A percentile compares a stretch with the other conserved stretches of the same genome.
Evolutionary conservation across 2,888 invertebrate species (phyloP).

Genomic region (Eristalinus aeneus): DNA sequence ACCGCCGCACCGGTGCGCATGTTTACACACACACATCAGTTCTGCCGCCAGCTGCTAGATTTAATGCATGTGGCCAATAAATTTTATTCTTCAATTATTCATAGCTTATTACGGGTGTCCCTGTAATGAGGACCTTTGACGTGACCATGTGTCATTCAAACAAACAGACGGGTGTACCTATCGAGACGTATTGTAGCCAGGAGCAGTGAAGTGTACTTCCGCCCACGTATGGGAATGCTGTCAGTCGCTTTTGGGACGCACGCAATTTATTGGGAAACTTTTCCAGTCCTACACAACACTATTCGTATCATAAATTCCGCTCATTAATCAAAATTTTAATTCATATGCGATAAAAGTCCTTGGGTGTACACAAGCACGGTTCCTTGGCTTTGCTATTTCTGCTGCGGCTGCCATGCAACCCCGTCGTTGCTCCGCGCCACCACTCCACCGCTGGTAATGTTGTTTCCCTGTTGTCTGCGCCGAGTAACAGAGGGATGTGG

Average conservation of each 20-base stretch:
- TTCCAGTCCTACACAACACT: conserved; percentile 50
- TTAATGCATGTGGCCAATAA: conserved; percentile 54
- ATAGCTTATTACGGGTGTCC: conserved; percentile 44
- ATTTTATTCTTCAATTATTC: conserved; percentile 61
- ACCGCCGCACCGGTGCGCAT: not conserved
- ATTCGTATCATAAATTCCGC: conserved; percentile 65
- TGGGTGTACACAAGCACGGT: not conserved
- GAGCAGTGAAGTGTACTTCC: conserved; percentile 1
- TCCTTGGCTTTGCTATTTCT: not conserved
- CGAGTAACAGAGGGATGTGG: not conserved
- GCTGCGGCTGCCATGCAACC: not conserved
- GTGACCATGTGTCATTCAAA: conserved; percentile 39
- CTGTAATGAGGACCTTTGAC: conserved; percentile 22
- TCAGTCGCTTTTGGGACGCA: conserved; percentile 60
- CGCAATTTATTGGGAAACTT: conserved; percentile 70
- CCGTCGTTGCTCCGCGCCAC: not conserved
- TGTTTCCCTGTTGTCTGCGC: conserved; percentile 25
- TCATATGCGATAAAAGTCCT: conserved; percentile 68
- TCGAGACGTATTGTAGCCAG: not conserved
- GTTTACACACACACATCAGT: not conserved
- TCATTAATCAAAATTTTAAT: conserved; percentile 71
- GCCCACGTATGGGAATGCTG: conserved; percentile 50
- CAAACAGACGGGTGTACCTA: conserved; percentile 13
- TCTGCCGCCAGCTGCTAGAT: conserved; percentile 3
- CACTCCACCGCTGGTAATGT: not conserved